Evolutionary conservation across 2,797 vertebrate genomes (phyloP).

Genomic region (Cyclopterus lumpus): DNA sequence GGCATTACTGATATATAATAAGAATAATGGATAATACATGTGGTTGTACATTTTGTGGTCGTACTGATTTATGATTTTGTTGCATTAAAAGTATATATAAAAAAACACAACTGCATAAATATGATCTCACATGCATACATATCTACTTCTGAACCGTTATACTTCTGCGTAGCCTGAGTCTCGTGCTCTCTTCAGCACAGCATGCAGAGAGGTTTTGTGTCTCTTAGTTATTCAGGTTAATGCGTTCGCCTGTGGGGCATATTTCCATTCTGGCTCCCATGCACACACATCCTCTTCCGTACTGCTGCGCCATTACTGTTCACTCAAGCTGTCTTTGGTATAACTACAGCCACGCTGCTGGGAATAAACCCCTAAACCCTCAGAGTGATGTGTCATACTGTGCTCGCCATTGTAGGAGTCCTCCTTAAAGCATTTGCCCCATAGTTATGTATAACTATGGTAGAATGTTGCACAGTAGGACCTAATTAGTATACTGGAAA

Average conservation of each 20-base stretch:
- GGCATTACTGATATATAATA: neutral
- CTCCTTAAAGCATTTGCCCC: slow-evolving; percentile 14
- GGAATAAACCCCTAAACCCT: slow-evolving; percentile 44
- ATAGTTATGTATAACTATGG: neutral
- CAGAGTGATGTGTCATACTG: slow-evolving; percentile 32
- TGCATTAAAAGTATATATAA: neutral
- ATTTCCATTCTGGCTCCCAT: slow-evolving; percentile 70
- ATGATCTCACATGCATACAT: slow-evolving; percentile 12
- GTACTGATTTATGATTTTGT: neutral
- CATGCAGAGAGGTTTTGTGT: slow-evolving; percentile 55
- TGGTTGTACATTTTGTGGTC: neutral
- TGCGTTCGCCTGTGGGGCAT: slow-evolving; percentile 69
- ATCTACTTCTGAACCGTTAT: slow-evolving; percentile 16
- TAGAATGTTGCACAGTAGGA: neutral
- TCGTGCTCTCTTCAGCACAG: slow-evolving; percentile 57
- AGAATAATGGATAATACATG: neutral
- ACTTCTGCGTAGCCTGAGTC: slow-evolving; percentile 21
- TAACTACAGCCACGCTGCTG: slow-evolving; percentile 47
- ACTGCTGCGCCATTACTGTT: slow-evolving; percentile 62
- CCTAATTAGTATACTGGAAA: slow-evolving; percentile 10
- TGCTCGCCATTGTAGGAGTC: slow-evolving; percentile 14
- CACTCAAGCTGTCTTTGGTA: slow-evolving; percentile 56
- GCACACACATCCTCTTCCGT: slow-evolving; percentile 62
- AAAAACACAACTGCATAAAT: neutral
- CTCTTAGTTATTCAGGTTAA: slow-evolving; percentile 80